Percentiles rank a stretch among this genome's conserved stretches.
phyloP scores from a whole-genome alignment of 2,888 invertebrate species.

The Labia minor region DNA sequence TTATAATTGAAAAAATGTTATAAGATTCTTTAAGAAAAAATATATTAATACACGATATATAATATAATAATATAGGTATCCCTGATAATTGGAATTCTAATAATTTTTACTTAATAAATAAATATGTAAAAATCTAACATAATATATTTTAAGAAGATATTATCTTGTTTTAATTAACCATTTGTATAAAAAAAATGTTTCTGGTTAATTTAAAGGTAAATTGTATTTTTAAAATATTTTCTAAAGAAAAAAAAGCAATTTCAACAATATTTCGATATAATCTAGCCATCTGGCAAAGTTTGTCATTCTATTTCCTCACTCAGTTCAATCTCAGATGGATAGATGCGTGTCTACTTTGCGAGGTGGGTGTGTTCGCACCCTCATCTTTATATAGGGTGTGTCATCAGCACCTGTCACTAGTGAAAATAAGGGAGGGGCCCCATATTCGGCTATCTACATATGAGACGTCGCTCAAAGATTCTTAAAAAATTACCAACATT shows the following conservation, averaged over 20 bases:
- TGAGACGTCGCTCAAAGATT: slow-evolving; percentile 13
- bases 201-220: no score
- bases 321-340: slow-evolving; percentile 8
- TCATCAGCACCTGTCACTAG: not conserved
- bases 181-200: no score
- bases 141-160: no score
- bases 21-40: no score
- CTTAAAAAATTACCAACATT: not conserved
- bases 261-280: not conserved
- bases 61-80: no score
- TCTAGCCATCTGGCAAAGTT: not conserved
- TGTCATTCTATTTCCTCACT: not conserved
- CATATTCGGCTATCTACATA: not conserved
- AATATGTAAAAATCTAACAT: no score
- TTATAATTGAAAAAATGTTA: no score
- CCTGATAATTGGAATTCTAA: no score
- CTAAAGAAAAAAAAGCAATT: slow-evolving; percentile 2
- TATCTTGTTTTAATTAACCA: no score
- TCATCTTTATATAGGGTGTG: slow-evolving; percentile 1
- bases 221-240: no score
- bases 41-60: no score
- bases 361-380: slow-evolving; percentile 6
- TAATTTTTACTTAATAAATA: no score
- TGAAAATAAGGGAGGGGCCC: not conserved
- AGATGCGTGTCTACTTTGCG: slow-evolving; percentile 1